phyloP scores from a whole-genome alignment of 2,888 invertebrate genomes.

The Heliconius hortense region DNA sequence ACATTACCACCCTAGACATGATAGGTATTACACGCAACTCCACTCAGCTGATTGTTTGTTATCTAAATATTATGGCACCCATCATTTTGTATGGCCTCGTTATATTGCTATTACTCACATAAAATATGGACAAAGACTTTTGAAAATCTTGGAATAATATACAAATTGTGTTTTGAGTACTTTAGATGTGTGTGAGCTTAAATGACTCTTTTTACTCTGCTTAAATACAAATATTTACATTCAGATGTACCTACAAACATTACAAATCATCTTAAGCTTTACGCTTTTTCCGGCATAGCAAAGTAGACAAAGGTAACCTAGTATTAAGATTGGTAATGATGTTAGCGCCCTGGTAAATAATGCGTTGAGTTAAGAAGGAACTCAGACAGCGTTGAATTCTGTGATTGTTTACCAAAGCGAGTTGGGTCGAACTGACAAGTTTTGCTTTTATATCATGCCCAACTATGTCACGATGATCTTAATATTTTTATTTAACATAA shows the following conservation, averaged over 20 bases:
- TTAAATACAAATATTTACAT: too few species aligned
- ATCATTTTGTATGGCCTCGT: constrained; percentile 39
- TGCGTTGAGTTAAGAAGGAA: too few species aligned
- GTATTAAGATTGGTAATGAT: too few species aligned
- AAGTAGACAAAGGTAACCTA: too few species aligned
- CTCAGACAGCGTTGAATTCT: too few species aligned
- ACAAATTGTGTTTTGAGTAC: neutral
- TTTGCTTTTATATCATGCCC: too few species aligned
- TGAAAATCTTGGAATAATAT: neutral
- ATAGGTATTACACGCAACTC: constrained; percentile 38
- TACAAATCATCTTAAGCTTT: neutral
- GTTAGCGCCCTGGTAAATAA: too few species aligned
- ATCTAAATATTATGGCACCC: constrained; percentile 26
- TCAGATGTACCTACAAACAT: neutral
- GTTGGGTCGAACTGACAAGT: too few species aligned
- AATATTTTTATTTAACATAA: too few species aligned
- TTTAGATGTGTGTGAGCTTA: neutral
- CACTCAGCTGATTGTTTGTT: constrained; percentile 41
- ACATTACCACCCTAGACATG: constrained; percentile 26
- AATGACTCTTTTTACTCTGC: neutral
- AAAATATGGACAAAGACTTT: constrained; percentile 3
- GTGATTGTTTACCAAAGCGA: too few species aligned
- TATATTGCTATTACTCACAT: constrained; percentile 29
- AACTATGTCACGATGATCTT: too few species aligned
- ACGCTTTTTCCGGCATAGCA: too few species aligned